A percentile compares a stretch with the other conserved stretches of the same genome.
These are phyloP conservation scores for Protodeltote pygarga DNA, from an alignment of 2,888 invertebrate genomes.

Conservation along the genomic window DNA sequence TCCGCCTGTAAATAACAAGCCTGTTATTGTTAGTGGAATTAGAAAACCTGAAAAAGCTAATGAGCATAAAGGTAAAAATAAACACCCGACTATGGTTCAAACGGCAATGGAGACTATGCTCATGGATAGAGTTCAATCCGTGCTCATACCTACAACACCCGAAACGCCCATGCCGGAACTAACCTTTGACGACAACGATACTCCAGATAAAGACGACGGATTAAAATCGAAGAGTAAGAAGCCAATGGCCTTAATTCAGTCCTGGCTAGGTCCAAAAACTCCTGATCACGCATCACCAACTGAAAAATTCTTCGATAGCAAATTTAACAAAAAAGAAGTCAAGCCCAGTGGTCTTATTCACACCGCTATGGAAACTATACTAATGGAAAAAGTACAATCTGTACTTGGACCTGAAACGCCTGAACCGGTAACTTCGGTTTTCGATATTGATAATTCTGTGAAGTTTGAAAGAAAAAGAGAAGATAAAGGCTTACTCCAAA, in stretches of 20 bases:
- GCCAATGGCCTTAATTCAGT: constrained; percentile 37
- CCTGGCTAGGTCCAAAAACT: constrained; percentile 32
- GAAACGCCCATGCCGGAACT: constrained; percentile 30
- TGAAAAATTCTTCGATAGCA: constrained; percentile 30
- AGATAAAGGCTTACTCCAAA: constrained; percentile 49
- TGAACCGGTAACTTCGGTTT: constrained; percentile 45
- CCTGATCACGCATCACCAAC: constrained; percentile 27
- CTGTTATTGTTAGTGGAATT: constrained; percentile 35
- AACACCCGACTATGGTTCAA: constrained; percentile 56
- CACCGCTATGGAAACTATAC: constrained; percentile 84
- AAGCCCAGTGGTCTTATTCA: constrained; percentile 73
- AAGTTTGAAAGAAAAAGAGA: constrained; percentile 19
- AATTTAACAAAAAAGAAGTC: constrained; percentile 41
- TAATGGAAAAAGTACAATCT: constrained; percentile 82
- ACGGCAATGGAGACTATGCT: constrained; percentile 83
- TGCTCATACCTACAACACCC: constrained; percentile 41
- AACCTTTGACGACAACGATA: constrained; percentile 16
- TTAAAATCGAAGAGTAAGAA: constrained; percentile 23
- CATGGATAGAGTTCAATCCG: constrained; percentile 76
- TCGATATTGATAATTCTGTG: constrained; percentile 39
- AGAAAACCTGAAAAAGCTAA: constrained; percentile 19
- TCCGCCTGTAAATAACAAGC: constrained; percentile 36
- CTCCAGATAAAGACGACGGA: constrained; percentile 12
- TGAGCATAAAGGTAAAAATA: constrained; percentile 23
- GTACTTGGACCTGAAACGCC: constrained; percentile 67